A percentile compares a stretch with the other conserved stretches of the same genome.
These are phyloP conservation scores for Crossoptilon crossoptilon DNA, from an alignment of 2,797 vertebrate genomes.

Conservation along the genomic window DNA sequence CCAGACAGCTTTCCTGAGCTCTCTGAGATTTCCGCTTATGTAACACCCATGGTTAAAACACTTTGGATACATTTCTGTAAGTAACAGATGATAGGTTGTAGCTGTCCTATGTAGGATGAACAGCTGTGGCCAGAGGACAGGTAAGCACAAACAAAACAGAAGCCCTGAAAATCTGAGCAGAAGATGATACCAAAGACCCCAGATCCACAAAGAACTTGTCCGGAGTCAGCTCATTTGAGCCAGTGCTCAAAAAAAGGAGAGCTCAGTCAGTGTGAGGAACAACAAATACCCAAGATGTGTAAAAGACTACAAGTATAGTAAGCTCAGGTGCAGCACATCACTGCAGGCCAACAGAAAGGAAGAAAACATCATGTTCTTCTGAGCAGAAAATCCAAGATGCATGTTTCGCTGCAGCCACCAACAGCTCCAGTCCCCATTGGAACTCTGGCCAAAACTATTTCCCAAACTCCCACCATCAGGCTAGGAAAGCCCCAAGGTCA, in stretches of 20 bases:
- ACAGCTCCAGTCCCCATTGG: background rate
- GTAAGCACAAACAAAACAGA: background rate
- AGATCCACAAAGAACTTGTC: background rate
- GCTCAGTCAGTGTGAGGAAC: background rate
- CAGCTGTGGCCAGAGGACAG: background rate
- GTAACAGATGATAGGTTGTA: background rate
- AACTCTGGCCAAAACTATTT: background rate
- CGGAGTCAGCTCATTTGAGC: background rate
- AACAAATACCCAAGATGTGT: background rate
- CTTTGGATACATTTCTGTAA: background rate
- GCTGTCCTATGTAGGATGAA: background rate
- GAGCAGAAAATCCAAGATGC: background rate
- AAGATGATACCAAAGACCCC: background rate
- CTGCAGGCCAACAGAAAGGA: background rate
- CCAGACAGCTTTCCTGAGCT: background rate
- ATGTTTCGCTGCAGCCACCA: background rate
- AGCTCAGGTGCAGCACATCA: background rate
- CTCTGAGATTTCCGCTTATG: background rate
- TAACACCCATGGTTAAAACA: background rate
- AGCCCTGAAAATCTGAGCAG: background rate
- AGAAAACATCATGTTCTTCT: background rate
- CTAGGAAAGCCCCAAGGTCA: background rate
- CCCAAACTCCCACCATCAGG: no score
- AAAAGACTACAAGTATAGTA: background rate
- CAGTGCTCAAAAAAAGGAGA: background rate